phyloP scores from a whole-genome alignment of 2,797 vertebrate species.

The Eleutherodactylus coqui region DNA sequence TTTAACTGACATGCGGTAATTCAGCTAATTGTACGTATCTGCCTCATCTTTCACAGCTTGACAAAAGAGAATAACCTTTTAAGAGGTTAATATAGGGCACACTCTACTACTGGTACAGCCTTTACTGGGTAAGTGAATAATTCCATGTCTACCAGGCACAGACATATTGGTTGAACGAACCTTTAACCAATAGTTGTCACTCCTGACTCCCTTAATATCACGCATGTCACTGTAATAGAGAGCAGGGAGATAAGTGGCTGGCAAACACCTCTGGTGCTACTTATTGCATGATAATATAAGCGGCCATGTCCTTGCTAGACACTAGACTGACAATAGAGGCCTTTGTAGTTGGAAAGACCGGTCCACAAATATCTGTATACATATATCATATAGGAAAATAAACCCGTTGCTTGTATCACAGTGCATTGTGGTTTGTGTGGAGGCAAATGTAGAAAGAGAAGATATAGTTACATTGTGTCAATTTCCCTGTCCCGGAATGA shows the following conservation, averaged over 20 bases:
- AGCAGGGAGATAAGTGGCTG: neutral
- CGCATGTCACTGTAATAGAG: neutral
- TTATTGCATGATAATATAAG: neutral
- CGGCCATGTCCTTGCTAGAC: neutral
- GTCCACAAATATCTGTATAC: neutral
- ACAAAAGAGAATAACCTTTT: neutral
- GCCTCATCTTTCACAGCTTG: neutral
- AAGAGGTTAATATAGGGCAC: neutral
- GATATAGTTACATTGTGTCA: neutral
- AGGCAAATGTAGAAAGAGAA: neutral
- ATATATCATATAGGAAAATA: neutral
- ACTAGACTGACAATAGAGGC: neutral
- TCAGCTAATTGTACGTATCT: neutral
- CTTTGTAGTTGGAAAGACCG: no score
- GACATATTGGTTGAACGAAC: neutral
- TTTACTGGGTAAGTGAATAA: slow-evolving; percentile 12
- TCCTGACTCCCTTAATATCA: neutral
- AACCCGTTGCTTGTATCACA: neutral
- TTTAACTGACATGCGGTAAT: neutral
- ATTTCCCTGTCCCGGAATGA: neutral
- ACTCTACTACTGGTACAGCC: neutral
- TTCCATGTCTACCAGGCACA: neutral
- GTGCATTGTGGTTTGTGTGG: neutral
- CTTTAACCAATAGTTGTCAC: neutral
- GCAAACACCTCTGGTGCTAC: no score